These are phyloP conservation scores for Muscidifurax raptorellus DNA, from an alignment of 1,140 invertebrate species.

Conservation along the genomic window DNA sequence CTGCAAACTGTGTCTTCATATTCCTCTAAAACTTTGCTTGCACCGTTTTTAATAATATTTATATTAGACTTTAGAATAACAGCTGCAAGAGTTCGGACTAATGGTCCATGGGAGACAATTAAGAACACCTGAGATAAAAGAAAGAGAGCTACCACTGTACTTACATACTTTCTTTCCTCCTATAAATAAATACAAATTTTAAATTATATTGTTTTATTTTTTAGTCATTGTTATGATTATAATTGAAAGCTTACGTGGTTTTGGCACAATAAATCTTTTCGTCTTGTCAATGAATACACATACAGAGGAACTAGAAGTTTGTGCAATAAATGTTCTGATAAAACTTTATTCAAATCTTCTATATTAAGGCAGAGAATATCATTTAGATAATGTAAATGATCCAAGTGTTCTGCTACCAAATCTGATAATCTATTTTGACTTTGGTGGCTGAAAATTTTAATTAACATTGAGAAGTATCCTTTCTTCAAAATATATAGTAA, in stretches of 20 bases:
- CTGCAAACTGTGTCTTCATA: conserved; percentile 75
- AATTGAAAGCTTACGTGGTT: conserved; percentile 66
- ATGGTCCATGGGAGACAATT: conserved; percentile 91
- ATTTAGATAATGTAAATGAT: conserved; percentile 98
- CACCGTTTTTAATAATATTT: conserved; percentile 82
- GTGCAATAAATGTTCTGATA: conserved; percentile 96
- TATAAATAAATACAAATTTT: conserved; percentile 49
- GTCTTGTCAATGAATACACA: conserved; percentile 88
- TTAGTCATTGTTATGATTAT: too few species aligned
- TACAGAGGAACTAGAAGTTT: conserved; percentile 96
- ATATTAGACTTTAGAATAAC: conserved; percentile 89
- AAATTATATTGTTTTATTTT: background rate
- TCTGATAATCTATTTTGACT: conserved; percentile 93
- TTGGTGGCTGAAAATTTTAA: conserved; percentile 84
- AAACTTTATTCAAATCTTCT: conserved; percentile 93
- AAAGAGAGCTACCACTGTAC: conserved; percentile 93
- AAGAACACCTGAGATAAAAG: conserved; percentile 97
- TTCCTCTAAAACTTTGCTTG: conserved; percentile 85
- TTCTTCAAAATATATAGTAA: conserved; percentile 10
- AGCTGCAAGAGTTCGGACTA: conserved; percentile 91
- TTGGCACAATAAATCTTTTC: conserved; percentile 65
- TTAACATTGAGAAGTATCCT: background rate
- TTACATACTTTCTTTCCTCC: conserved; percentile 75
- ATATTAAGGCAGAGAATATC: conserved; percentile 97
- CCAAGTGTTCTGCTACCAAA: conserved; percentile 97